phyloP scores from a whole-genome alignment of 2,797 vertebrate genomes.

The Psittacula derbiana region DNA sequence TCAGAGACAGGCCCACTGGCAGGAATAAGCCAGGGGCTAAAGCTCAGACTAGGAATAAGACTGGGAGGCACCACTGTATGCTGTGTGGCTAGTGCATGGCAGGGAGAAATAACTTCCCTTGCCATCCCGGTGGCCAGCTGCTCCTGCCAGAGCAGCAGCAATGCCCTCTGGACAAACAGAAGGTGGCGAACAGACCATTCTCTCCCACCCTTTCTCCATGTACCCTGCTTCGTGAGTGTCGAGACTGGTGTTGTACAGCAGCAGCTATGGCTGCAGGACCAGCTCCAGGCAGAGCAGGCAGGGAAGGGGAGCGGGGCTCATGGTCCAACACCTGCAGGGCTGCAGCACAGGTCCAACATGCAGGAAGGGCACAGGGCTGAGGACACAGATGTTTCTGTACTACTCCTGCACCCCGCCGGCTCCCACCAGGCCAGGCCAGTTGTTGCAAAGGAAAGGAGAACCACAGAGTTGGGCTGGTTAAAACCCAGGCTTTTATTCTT shows the following conservation, averaged over 20 bases:
- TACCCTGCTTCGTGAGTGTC: not conserved
- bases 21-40: not conserved
- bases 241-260: not conserved
- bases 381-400: not conserved
- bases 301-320: not conserved
- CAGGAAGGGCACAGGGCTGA: not conserved
- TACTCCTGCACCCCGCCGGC: not conserved
- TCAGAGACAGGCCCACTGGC: not conserved
- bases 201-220: not conserved
- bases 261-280: not conserved
- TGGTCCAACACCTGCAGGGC: not conserved
- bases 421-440: not conserved
- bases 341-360: not conserved
- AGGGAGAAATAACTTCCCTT: not conserved
- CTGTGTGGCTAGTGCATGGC: not conserved
- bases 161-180: not conserved
- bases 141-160: not conserved
- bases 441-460: not conserved
- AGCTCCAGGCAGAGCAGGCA: not conserved
- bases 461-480: not conserved
- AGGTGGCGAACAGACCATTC: not conserved
- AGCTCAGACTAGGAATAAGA: not conserved
- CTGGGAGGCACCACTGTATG: not conserved
- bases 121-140: not conserved
- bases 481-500: conserved; percentile 74